phyloP scores from a whole-genome alignment of 2,888 invertebrate species.

The Diarsia rubi region DNA sequence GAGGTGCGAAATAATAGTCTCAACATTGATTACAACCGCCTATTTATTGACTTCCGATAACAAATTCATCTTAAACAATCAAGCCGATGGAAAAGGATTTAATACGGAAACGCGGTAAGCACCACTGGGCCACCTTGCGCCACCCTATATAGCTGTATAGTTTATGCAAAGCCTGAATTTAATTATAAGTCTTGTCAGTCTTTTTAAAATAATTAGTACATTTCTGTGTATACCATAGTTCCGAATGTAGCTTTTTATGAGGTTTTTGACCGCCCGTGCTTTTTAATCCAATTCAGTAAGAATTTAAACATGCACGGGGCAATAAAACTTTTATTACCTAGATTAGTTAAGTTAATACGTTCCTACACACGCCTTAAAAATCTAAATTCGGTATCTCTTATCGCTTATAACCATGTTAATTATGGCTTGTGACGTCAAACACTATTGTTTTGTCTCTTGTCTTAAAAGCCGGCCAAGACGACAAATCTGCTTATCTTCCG shows the following conservation, averaged over 20 bases:
- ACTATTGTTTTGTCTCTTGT: constrained; percentile 37
- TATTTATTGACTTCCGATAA: too few relatives aligned
- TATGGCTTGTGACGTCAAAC: constrained; percentile 37
- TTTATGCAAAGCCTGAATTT: not conserved
- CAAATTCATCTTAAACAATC: too few relatives aligned
- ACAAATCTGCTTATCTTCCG: constrained; percentile 30
- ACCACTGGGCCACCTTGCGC: too few relatives aligned
- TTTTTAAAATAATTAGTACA: not conserved
- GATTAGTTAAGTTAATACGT: not conserved
- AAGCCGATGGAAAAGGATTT: too few relatives aligned
- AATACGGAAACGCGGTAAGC: too few relatives aligned
- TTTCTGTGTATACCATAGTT: not conserved
- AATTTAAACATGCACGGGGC: constrained; percentile 2
- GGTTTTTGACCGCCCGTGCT: constrained; percentile 4
- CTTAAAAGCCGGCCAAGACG: constrained; percentile 26
- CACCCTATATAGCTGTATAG: too few relatives aligned
- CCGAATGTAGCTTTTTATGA: constrained; percentile 12
- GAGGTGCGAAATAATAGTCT: too few relatives aligned
- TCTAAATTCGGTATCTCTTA: constrained; percentile 13
- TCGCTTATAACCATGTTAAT: constrained; percentile 35
- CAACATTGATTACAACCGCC: too few relatives aligned
- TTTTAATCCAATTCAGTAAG: constrained; percentile 17
- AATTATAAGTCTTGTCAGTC: too few relatives aligned
- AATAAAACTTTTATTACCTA: constrained; percentile 2
- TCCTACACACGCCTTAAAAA: not conserved